Conservation (phyloP, 2,797 vertebrate genomes). For the Myotis planiceps region DNA sequence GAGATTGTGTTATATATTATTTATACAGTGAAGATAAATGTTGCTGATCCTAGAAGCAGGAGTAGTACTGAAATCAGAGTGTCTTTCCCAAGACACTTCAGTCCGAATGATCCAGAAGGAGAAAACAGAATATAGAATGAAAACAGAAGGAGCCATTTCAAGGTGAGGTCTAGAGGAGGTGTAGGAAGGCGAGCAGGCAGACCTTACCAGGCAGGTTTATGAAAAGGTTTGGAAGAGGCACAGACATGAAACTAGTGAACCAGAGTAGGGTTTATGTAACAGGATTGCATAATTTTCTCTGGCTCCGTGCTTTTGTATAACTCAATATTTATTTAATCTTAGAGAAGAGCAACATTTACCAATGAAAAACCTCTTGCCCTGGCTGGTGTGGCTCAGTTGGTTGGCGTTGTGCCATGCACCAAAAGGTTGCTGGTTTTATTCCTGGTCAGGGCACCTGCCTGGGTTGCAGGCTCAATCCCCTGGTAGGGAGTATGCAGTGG, state of each 20-base stretch:
- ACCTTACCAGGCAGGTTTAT: neutral
- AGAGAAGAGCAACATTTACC: neutral
- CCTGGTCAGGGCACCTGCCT: neutral
- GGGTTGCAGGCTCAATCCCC: neutral
- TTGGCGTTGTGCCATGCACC: neutral
- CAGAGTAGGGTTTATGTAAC: neutral
- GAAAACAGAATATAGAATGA: conserved; percentile 9
- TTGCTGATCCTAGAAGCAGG: neutral
- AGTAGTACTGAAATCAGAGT: neutral
- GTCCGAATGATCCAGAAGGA: neutral
- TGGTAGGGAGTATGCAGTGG: neutral
- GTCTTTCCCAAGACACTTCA: neutral
- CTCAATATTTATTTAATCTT: neutral
- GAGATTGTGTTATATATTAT: neutral
- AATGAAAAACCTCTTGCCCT: neutral
- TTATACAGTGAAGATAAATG: neutral
- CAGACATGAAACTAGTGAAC: neutral
- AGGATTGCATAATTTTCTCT: neutral
- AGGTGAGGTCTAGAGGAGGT: neutral
- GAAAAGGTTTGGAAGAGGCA: neutral
- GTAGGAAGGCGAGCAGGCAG: neutral
- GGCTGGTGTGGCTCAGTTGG: neutral
- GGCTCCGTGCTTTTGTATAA: neutral
- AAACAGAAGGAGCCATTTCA: conserved; percentile 2
- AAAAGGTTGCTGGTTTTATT: neutral